These are phyloP conservation scores for Ctenodactylus gundi DNA, from an alignment of 2,113 vertebrate genomes.

Conservation along the genomic window DNA sequence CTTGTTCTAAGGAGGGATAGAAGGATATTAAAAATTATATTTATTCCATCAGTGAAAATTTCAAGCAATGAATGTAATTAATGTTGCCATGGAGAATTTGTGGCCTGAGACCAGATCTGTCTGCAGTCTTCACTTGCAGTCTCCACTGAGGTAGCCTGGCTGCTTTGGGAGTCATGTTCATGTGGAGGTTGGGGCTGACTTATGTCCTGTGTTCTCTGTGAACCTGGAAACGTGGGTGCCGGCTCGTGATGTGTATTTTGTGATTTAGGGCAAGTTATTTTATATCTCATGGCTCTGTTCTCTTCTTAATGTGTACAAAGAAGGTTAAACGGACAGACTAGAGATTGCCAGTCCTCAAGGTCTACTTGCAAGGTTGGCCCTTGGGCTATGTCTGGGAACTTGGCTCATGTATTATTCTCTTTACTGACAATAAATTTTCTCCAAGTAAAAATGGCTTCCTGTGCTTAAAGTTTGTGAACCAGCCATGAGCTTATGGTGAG, in stretches of 20 bases:
- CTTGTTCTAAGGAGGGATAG: slow-evolving; percentile 39
- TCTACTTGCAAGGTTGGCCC: not conserved
- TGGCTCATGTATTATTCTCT: not conserved
- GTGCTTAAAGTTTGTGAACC: not conserved
- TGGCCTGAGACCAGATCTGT: not conserved
- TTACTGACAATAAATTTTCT: not conserved
- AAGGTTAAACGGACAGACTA: not conserved
- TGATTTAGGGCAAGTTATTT: not conserved
- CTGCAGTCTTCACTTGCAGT: not conserved
- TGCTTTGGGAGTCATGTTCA: not conserved
- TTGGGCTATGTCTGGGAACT: not conserved
- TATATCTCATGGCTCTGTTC: not conserved
- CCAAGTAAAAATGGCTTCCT: not conserved
- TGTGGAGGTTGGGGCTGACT: not conserved
- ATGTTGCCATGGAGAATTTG: slow-evolving; percentile 61
- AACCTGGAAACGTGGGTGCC: not conserved
- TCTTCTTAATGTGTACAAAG: not conserved
- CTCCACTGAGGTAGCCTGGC: not conserved
- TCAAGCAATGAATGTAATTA: not conserved
- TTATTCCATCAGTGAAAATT: slow-evolving; percentile 30
- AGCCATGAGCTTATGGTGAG: not conserved
- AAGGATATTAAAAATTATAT: slow-evolving; percentile 49
- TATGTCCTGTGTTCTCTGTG: not conserved
- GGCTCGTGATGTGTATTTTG: not conserved
- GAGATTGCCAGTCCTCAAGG: not conserved